These are phyloP conservation scores for Wiebesia pumilae DNA, from an alignment of 1,140 invertebrate genomes.

Conservation along the genomic window DNA sequence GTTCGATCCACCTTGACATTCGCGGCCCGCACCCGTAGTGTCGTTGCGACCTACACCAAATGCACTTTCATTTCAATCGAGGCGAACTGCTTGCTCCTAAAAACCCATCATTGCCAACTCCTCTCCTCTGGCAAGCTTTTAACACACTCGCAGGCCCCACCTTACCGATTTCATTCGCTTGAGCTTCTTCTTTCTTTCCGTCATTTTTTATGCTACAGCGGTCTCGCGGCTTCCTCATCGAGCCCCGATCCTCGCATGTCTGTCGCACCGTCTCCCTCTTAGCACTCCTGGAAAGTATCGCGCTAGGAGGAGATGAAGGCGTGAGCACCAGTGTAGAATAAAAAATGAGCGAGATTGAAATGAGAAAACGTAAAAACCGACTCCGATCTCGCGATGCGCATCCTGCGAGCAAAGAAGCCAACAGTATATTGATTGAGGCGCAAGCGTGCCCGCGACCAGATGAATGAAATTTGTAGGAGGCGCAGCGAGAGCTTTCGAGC, in stretches of 20 bases:
- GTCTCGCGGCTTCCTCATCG: background rate
- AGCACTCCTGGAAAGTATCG: too few species aligned
- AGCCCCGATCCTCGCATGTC: background rate
- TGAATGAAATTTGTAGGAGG: too few species aligned
- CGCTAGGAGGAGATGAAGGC: too few species aligned
- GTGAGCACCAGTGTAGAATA: background rate
- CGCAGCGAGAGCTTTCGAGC: too few species aligned
- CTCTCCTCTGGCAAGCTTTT: background rate
- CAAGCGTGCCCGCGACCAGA: too few species aligned
- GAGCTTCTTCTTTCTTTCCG: background rate
- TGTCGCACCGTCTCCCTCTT: too few species aligned
- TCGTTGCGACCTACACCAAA: slow-evolving; percentile 24
- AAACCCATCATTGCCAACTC: background rate
- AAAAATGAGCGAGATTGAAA: background rate
- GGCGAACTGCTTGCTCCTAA: background rate
- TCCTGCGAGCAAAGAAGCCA: too few species aligned
- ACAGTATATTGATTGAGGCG: too few species aligned
- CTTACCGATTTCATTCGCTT: background rate
- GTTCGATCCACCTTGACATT: background rate
- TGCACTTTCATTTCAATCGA: background rate
- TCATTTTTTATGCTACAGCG: background rate
- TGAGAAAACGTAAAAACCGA: too few species aligned
- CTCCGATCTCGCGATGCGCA: too few species aligned
- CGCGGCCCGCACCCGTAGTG: background rate
- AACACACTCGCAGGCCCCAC: background rate